phyloP scores from a whole-genome alignment of 2,888 invertebrate genomes.

The Thereva nobilitata region DNA sequence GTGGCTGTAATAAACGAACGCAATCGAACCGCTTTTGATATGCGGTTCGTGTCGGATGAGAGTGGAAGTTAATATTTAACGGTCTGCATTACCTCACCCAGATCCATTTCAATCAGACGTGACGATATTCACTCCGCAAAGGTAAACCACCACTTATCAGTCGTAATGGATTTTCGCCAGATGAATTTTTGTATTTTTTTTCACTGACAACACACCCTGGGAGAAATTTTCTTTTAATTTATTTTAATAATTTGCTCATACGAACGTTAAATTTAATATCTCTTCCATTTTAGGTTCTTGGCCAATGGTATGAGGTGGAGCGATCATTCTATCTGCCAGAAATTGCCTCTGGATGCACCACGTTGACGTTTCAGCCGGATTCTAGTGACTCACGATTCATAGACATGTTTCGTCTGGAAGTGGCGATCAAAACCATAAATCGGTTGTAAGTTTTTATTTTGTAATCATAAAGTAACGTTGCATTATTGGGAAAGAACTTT shows the following conservation, averaged over 20 bases:
- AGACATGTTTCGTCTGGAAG: constrained; percentile 64
- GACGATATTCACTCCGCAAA: too few relatives aligned
- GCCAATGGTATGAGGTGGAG: constrained; percentile 77
- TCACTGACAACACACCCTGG: not conserved
- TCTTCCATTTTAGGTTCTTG: constrained; percentile 59
- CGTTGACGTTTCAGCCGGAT: constrained; percentile 62
- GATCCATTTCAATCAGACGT: too few relatives aligned
- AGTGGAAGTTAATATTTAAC: too few relatives aligned
- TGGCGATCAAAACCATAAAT: constrained; percentile 67
- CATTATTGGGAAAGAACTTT: too few relatives aligned
- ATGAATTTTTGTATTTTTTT: not conserved
- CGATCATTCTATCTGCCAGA: constrained; percentile 76
- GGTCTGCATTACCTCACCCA: too few relatives aligned
- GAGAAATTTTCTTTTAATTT: too few relatives aligned
- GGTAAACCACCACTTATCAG: too few relatives aligned
- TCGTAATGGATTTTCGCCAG: too few relatives aligned
- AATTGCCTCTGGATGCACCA: constrained; percentile 70
- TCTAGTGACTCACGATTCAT: constrained; percentile 53
- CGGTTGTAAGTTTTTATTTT: constrained; percentile 63
- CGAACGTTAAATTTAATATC: not conserved
- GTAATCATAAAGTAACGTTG: not conserved
- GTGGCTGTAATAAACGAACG: too few relatives aligned
- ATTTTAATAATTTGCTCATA: too few relatives aligned
- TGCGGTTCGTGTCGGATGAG: too few relatives aligned
- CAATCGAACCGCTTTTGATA: too few relatives aligned